These are phyloP conservation scores for Aricia agestis DNA, from an alignment of 1,140 invertebrate species.

Conservation along the genomic window DNA sequence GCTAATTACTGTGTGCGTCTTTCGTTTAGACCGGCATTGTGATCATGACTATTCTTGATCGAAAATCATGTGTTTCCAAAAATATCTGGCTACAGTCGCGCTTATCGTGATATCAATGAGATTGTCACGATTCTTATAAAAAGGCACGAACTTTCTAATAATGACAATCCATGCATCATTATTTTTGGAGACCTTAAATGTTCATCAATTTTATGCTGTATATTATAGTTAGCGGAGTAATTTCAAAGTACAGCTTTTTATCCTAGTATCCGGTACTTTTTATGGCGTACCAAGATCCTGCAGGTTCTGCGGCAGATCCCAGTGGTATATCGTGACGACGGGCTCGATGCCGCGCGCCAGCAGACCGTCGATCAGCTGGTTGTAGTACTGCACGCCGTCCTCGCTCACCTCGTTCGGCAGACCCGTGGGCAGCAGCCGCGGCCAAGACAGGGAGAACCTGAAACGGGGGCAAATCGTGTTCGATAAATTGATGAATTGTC, in stretches of 20 bases:
- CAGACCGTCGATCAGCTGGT: slow-evolving; percentile 76
- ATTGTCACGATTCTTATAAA: too few relatives aligned
- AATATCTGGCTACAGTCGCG: too few relatives aligned
- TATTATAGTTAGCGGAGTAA: neutral
- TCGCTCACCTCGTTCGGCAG: slow-evolving; percentile 36
- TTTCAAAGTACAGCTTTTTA: neutral
- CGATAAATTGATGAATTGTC: neutral
- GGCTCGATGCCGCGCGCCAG: slow-evolving; percentile 75
- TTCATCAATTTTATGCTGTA: too few relatives aligned
- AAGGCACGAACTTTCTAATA: too few relatives aligned
- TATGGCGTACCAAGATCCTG: slow-evolving; percentile 48
- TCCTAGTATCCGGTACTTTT: neutral
- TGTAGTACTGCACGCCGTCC: slow-evolving; percentile 48
- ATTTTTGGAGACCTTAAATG: too few relatives aligned
- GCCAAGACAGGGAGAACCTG: slow-evolving; percentile 49
- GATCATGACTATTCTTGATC: neutral
- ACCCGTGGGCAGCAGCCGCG: slow-evolving; percentile 41
- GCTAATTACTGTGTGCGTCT: neutral
- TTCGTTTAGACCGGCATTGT: neutral
- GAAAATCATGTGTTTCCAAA: too few relatives aligned
- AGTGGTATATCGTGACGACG: slow-evolving; percentile 65
- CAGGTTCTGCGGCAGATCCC: slow-evolving; percentile 49
- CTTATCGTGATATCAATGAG: too few relatives aligned
- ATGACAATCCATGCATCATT: too few relatives aligned
- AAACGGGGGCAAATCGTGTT: slow-evolving; percentile 6